Evolutionary conservation across 1,140 invertebrate species (phyloP).

Genomic region (Lasaia peninsularis): DNA sequence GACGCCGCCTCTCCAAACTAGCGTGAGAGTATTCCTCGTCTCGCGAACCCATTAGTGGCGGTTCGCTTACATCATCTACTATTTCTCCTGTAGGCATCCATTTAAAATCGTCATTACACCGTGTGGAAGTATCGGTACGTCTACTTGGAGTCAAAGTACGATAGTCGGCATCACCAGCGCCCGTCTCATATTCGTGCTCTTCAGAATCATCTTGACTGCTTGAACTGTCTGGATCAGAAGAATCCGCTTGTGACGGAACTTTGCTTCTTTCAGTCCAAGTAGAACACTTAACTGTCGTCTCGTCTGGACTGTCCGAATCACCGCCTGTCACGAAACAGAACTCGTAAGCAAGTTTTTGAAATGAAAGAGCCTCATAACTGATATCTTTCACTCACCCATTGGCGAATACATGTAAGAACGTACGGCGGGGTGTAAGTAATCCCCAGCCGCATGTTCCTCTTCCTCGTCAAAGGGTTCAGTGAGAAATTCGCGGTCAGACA

Average conservation of each 20-base stretch:
- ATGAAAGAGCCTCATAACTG: constrained; percentile 42
- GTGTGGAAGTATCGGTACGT: constrained; percentile 68
- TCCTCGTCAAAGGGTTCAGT: constrained; percentile 69
- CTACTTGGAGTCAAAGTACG: constrained; percentile 59
- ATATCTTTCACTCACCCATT: constrained; percentile 62
- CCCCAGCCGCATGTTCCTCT: constrained; percentile 55
- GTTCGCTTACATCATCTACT: constrained; percentile 54
- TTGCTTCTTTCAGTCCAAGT: constrained; percentile 54
- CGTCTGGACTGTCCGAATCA: constrained; percentile 73
- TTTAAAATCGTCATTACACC: constrained; percentile 79
- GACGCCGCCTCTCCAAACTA: constrained; percentile 76
- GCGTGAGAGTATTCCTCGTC: constrained; percentile 54
- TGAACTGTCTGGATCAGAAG: constrained; percentile 57
- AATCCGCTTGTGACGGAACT: constrained; percentile 44
- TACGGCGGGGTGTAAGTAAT: constrained; percentile 65
- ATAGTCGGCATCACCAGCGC: constrained; percentile 47
- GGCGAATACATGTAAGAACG: constrained; percentile 75
- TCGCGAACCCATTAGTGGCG: constrained; percentile 40
- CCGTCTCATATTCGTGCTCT: constrained; percentile 49
- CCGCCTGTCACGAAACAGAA: constrained; percentile 69
- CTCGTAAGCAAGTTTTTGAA: constrained; percentile 27
- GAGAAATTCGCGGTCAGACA: constrained; percentile 70
- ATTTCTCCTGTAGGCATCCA: constrained; percentile 74
- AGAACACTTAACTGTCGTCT: constrained; percentile 67
- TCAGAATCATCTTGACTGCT: constrained; percentile 64